These are phyloP conservation scores for Apostichopus parvimensis DNA, from an alignment of 35 echinoderm and acorn worm genomes.

Conservation along the genomic window DNA sequence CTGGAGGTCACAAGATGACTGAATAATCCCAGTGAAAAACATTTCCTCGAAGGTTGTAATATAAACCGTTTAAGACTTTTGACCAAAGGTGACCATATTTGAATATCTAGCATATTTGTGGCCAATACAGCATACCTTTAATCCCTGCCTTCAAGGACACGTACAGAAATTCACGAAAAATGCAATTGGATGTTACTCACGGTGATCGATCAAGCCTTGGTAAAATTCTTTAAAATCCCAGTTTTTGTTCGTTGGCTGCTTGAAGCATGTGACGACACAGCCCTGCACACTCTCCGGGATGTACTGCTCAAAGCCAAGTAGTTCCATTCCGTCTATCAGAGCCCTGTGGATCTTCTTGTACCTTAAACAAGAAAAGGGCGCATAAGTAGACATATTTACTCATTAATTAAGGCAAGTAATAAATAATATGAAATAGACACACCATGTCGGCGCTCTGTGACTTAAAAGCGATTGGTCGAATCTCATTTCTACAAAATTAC, in stretches of 20 bases:
- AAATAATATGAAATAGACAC: background rate
- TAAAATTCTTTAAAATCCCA: constrained; percentile 80
- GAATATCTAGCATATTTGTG: no score
- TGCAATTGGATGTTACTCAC: background rate
- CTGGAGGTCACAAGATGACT: no score
- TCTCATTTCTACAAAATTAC: no score
- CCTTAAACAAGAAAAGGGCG: constrained; percentile 4
- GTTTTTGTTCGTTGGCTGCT: constrained; percentile 65
- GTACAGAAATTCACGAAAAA: background rate
- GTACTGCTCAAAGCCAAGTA: constrained; percentile 63
- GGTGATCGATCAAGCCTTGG: constrained; percentile 58
- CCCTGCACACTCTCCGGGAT: constrained; percentile 46
- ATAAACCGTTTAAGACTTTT: no score
- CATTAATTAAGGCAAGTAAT: background rate
- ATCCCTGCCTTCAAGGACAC: no score
- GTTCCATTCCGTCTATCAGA: constrained; percentile 62
- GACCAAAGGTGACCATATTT: no score
- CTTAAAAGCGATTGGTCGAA: no score
- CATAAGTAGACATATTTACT: background rate
- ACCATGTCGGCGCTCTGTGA: no score
- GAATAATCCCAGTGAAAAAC: no score
- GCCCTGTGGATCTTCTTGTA: constrained; percentile 66
- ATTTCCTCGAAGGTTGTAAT: no score
- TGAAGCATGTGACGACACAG: constrained; percentile 76
- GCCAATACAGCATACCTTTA: no score